Conservation (phyloP, 2,113 vertebrate genomes). For the Brachypteracias leptosomus region DNA sequence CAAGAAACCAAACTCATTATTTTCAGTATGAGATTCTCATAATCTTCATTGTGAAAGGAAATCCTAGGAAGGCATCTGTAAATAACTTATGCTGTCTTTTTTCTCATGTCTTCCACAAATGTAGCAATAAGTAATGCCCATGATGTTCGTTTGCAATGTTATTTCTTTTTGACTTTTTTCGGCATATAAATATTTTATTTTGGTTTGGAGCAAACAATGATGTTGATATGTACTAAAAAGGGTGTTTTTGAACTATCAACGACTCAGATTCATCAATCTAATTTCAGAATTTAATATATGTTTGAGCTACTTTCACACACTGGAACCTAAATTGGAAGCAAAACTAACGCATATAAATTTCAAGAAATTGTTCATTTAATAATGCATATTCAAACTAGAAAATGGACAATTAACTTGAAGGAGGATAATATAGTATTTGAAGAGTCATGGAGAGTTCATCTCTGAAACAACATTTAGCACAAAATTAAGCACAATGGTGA, state of each 20-base stretch:
- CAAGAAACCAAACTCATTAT: background rate
- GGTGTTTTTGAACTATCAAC: background rate
- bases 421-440: background rate
- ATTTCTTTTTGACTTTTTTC: background rate
- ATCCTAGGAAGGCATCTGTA: background rate
- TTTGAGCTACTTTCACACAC: background rate
- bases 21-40: background rate
- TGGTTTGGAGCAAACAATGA: background rate
- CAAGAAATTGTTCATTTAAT: background rate
- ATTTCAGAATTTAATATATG: background rate
- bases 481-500: background rate
- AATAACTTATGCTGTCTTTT: background rate
- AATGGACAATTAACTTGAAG: background rate
- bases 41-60: background rate
- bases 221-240: background rate
- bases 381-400: background rate
- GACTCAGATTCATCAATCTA: background rate
- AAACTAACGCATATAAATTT: background rate
- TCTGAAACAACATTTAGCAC: background rate
- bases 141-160: background rate
- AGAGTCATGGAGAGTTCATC: background rate
- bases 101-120: background rate
- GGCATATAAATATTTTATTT: background rate
- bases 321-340: background rate
- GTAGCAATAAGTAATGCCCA: background rate